phyloP scores from a whole-genome alignment of 2,888 invertebrate species.

The Biston betularia region DNA sequence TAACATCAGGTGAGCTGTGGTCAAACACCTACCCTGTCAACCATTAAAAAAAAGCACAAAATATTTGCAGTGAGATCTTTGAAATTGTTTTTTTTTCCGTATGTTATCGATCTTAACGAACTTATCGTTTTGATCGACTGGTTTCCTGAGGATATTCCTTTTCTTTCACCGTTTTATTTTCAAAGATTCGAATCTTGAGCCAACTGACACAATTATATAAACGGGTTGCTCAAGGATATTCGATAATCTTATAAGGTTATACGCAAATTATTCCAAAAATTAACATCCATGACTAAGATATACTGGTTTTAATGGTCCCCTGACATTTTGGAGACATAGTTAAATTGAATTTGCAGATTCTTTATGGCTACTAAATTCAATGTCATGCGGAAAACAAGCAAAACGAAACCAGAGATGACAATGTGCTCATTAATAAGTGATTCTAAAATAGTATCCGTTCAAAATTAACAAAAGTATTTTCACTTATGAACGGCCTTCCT shows the following conservation, averaged over 20 bases:
- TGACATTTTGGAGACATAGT: conserved; percentile 29
- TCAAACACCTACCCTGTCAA: too few relatives aligned
- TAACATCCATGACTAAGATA: conserved; percentile 17
- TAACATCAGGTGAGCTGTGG: too few relatives aligned
- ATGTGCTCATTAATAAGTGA: too few relatives aligned
- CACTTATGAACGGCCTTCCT: too few relatives aligned
- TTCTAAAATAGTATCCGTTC: too few relatives aligned
- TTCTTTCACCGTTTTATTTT: neutral
- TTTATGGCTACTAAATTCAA: neutral
- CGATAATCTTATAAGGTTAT: conserved; percentile 17
- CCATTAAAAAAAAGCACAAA: too few relatives aligned
- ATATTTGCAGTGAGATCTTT: too few relatives aligned
- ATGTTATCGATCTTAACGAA: too few relatives aligned
- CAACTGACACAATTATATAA: conserved; percentile 29
- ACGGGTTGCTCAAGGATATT: conserved; percentile 24
- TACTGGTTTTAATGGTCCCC: conserved; percentile 7
- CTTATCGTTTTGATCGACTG: neutral
- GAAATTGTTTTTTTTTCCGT: too few relatives aligned
- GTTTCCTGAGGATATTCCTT: neutral
- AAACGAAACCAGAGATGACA: too few relatives aligned
- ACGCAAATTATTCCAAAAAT: conserved; percentile 12
- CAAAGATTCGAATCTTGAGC: conserved; percentile 17
- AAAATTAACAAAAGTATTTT: too few relatives aligned
- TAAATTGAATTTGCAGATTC: neutral
- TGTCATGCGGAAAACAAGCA: neutral